Evolutionary conservation across 2,113 vertebrate species (phyloP).

Genomic region (Corythornis cristatus): DNA sequence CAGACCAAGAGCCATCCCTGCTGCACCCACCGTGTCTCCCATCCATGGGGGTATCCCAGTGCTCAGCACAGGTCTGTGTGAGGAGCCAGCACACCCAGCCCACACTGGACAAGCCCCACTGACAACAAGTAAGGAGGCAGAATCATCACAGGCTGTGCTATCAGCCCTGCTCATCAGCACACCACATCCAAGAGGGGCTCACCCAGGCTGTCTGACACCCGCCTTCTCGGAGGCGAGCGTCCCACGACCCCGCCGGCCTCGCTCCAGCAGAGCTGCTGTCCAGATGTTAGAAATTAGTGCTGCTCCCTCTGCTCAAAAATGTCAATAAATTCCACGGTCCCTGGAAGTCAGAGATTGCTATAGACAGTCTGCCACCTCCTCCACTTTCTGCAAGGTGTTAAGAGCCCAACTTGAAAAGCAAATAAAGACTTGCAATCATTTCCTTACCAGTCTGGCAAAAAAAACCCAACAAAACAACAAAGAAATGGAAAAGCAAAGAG

Average conservation of each 20-base stretch:
- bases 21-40: rapidly evolving
- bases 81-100: rapidly evolving
- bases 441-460: background rate
- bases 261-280: background rate
- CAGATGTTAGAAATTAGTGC: slow-evolving; percentile 6
- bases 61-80: rapidly evolving
- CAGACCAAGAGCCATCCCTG: background rate
- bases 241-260: background rate
- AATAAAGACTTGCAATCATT: background rate
- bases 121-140: background rate
- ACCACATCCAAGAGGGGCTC: background rate
- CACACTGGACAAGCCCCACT: rapidly evolving
- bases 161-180: background rate
- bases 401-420: background rate
- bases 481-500: background rate
- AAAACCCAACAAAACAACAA: background rate
- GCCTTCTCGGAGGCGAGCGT: rapidly evolving
- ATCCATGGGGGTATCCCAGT: rapidly evolving
- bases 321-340: background rate
- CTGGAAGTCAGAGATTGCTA: background rate
- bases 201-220: background rate
- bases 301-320: background rate
- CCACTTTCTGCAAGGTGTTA: background rate
- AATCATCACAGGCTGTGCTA: background rate
- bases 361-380: background rate